Percentiles rank a stretch among this genome's conserved stretches.
Conservation (phyloP, 1,140 invertebrate genomes). For the Battus philenor region DNA sequence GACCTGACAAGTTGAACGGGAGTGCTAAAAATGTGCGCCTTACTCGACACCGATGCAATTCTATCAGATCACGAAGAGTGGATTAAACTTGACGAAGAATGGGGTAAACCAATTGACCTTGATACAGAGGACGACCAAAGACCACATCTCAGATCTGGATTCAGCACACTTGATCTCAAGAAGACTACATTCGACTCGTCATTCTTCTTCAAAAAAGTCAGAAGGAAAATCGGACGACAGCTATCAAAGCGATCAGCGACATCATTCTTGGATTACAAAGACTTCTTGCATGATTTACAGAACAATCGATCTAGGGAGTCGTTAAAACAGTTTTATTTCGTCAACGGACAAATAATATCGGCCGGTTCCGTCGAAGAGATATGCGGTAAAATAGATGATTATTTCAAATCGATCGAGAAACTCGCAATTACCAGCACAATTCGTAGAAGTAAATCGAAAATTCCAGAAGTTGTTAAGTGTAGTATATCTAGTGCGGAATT, state of each 20-base stretch:
- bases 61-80: constrained; percentile 54
- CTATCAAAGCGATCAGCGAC: constrained; percentile 35
- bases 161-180: constrained; percentile 44
- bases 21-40: constrained; percentile 30
- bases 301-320: constrained; percentile 27
- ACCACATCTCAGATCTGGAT: constrained; percentile 28
- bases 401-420: constrained; percentile 60
- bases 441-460: constrained; percentile 21
- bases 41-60: constrained; percentile 47
- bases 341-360: constrained; percentile 50
- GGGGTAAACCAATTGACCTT: constrained; percentile 55
- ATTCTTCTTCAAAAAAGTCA: constrained; percentile 44
- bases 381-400: constrained; percentile 53
- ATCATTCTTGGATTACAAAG: constrained; percentile 37
- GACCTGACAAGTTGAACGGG: background rate
- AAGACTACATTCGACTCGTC: constrained; percentile 54
- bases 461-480: constrained; percentile 46
- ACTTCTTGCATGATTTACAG: constrained; percentile 43
- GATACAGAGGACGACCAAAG: constrained; percentile 49
- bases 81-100: constrained; percentile 48
- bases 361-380: constrained; percentile 55
- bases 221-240: constrained; percentile 38
- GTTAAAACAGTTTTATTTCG: constrained; percentile 36
- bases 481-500: constrained; percentile 47
- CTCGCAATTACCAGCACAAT: constrained; percentile 41